phyloP scores from a whole-genome alignment of 2,888 invertebrate genomes.

The Phragmatobia fuliginosa region DNA sequence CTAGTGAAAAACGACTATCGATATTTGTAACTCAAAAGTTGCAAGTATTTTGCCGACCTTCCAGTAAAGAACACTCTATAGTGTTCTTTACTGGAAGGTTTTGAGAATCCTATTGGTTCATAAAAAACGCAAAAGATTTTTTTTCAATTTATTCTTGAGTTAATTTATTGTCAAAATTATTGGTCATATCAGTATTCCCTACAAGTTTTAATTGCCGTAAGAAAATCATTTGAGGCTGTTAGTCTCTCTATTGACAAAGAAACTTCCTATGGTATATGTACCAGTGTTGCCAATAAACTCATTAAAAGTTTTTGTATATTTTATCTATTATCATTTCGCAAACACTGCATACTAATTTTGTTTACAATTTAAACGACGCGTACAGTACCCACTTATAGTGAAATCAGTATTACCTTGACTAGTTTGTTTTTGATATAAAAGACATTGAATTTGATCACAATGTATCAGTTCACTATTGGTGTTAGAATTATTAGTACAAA shows the following conservation, averaged over 20 bases:
- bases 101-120: too few relatives aligned
- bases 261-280: background rate
- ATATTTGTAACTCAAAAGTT: too few relatives aligned
- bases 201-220: background rate
- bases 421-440: constrained; percentile 79
- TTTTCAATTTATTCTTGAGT: too few relatives aligned
- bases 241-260: background rate
- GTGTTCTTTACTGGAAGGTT: too few relatives aligned
- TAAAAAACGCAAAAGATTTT: too few relatives aligned
- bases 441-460: constrained; percentile 63
- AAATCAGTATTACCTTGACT: constrained; percentile 81
- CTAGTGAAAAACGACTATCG: too few relatives aligned
- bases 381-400: constrained; percentile 62
- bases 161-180: too few relatives aligned
- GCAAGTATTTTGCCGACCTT: too few relatives aligned
- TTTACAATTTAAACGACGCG: constrained; percentile 63
- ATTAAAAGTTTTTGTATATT: background rate
- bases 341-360: constrained; percentile 61
- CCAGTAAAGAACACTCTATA: too few relatives aligned
- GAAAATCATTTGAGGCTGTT: background rate
- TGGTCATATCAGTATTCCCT: too few relatives aligned
- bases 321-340: constrained; percentile 50
- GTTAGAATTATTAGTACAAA: constrained; percentile 60
- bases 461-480: constrained; percentile 72
- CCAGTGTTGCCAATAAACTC: background rate